Evolutionary conservation across 2,797 vertebrate species (phyloP), one percentile per base, ranked within the genome.

Genomic region (Myotis daubentonii): DNA sequence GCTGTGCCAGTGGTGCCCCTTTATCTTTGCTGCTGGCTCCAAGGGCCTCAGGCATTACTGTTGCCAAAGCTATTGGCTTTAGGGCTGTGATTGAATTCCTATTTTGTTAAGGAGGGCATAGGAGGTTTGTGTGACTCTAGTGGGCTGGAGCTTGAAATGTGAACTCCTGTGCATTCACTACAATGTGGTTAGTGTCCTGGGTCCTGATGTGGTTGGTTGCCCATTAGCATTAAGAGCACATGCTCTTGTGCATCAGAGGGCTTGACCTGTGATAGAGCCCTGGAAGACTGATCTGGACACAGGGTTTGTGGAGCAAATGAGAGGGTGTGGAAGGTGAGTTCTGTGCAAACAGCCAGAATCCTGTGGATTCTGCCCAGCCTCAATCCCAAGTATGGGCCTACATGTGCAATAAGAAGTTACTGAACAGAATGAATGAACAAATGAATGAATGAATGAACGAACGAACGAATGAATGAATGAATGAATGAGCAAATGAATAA

Each of bases 311-410:
- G n/a, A 86, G 53, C 68, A 49, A 65, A n/a, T 2, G 33, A 28
- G n/a, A 84, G 12, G 30, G 20, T 80, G 49, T 28, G 0, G 25
- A n/a, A 36, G 30, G 41, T 28, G 3, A 80, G 20, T 36, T 22
- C 17, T 7, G 4, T 23, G 6, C 0, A 0, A 25, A 16, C 6
- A 49, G 62, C 20, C 25, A 5, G n/a, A n/a, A n/a, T n/a, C n/a
- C n/a, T 20, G 41, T 22, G 8, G 16, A 3, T 74, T 11, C 44
- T 6, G 11, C 0, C 11, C 38, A 38, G 44, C 19, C 28, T 79
- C 83, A 22, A 6, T 30, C 51, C 41, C n/a, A 47, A 44, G 16
- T 15, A 7, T 2, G 16, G 72, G 22, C 30, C 55, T 19, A 12
- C 38, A 8, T 0, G 2, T 71, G 65, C 19, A 6, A 3, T 49